phyloP scores from a whole-genome alignment of 2,113 vertebrate genomes.

The Apaloderma vittatum region DNA sequence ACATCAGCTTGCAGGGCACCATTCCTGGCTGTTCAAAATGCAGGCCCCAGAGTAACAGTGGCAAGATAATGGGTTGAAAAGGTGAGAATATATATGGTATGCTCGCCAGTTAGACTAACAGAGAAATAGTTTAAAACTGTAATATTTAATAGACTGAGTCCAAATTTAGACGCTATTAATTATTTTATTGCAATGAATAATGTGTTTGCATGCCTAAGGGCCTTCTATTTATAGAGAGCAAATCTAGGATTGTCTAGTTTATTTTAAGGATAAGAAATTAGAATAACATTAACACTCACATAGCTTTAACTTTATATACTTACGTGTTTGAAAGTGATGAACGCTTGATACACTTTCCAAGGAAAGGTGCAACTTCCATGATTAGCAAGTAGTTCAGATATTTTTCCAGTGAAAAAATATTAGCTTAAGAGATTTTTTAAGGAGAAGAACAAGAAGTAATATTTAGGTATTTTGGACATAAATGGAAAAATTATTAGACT shows the following conservation, averaged over 20 bases:
- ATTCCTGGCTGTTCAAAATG: constrained; percentile 77
- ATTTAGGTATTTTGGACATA: not conserved
- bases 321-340: not conserved
- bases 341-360: not conserved
- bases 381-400: not conserved
- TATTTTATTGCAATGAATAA: constrained; percentile 40
- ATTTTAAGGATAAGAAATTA: constrained; percentile 59
- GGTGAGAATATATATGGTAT: constrained; percentile 79
- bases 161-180: constrained; percentile 10
- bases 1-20: constrained; percentile 64
- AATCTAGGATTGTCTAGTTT: constrained; percentile 44
- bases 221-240: constrained; percentile 44
- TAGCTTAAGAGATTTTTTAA: not conserved
- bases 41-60: constrained; percentile 76
- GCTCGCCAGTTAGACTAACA: constrained; percentile 41
- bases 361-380: not conserved
- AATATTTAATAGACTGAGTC: constrained; percentile 10
- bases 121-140: constrained; percentile 36
- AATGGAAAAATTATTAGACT: not conserved
- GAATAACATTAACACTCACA: constrained; percentile 18
- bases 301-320: not conserved
- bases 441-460: not conserved
- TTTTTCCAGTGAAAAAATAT: not conserved
- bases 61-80: constrained; percentile 79
- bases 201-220: not conserved